These are phyloP conservation scores for Drosophila hydei DNA, from an alignment of 1,140 invertebrate genomes.

Conservation along the genomic window DNA sequence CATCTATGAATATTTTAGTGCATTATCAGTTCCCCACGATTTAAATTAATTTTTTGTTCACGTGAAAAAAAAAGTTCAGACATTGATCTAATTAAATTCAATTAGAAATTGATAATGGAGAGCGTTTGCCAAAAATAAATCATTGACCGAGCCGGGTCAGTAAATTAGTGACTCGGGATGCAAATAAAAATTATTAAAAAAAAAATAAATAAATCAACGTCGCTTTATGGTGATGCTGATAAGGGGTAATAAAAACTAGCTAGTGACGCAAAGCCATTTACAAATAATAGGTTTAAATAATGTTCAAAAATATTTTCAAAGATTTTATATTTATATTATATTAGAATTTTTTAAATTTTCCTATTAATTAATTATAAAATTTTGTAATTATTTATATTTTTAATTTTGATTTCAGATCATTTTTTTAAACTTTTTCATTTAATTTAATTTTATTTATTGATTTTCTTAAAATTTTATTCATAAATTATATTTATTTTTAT, in stretches of 20 bases:
- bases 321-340: too few relatives aligned
- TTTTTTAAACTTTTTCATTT: too few relatives aligned
- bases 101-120: slow-evolving; percentile 13
- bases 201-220: slow-evolving; percentile 17
- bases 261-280: not conserved
- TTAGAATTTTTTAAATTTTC: too few relatives aligned
- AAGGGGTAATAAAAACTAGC: slow-evolving; percentile 1
- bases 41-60: slow-evolving; percentile 1
- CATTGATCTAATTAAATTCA: slow-evolving; percentile 19
- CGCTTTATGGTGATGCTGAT: not conserved
- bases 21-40: too few relatives aligned
- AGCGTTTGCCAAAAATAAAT: slow-evolving; percentile 20
- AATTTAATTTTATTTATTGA: too few relatives aligned
- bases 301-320: too few relatives aligned
- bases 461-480: too few relatives aligned
- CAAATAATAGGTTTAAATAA: too few relatives aligned
- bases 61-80: not conserved
- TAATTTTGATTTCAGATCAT: too few relatives aligned
- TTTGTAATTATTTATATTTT: too few relatives aligned
- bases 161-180: slow-evolving; percentile 35
- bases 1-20: not conserved
- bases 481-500: too few relatives aligned
- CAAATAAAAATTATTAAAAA: not conserved
- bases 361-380: too few relatives aligned
- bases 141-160: slow-evolving; percentile 15